Percentiles rank a stretch among this genome's conserved stretches.
These are phyloP conservation scores for Tylochromis polylepis DNA, from an alignment of 2,113 vertebrate genomes.

Conservation along the genomic window DNA sequence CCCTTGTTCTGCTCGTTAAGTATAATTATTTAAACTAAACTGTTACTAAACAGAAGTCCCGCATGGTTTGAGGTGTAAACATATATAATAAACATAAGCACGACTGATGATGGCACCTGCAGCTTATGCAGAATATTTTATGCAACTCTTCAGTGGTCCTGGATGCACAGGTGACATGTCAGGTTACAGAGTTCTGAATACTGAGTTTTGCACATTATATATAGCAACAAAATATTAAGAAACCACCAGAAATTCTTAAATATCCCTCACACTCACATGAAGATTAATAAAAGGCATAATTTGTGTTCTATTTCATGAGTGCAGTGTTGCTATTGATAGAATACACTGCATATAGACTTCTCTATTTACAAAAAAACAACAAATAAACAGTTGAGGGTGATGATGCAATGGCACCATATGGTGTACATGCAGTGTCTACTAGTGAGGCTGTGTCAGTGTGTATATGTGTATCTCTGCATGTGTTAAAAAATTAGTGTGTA, in stretches of 20 bases:
- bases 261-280: not conserved
- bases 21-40: not conserved
- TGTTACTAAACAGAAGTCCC: not conserved
- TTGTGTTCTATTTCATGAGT: constrained; percentile 32
- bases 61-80: not conserved
- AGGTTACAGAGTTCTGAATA: not conserved
- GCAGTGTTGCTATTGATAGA: constrained; percentile 36
- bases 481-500: not conserved
- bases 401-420: constrained; percentile 38
- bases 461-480: not conserved
- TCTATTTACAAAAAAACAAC: constrained; percentile 37
- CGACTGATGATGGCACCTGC: not conserved
- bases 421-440: not conserved
- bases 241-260: not conserved
- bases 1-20: not conserved
- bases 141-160: not conserved
- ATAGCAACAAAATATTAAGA: not conserved
- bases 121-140: not conserved
- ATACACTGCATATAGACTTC: constrained; percentile 36
- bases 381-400: constrained; percentile 10
- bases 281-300: not conserved
- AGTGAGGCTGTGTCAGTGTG: not conserved
- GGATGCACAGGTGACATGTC: not conserved
- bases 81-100: not conserved
- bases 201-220: not conserved